Base-by-base conservation (phyloP, 2,113 vertebrate species). In the Microtus richardsoni region DNA sequence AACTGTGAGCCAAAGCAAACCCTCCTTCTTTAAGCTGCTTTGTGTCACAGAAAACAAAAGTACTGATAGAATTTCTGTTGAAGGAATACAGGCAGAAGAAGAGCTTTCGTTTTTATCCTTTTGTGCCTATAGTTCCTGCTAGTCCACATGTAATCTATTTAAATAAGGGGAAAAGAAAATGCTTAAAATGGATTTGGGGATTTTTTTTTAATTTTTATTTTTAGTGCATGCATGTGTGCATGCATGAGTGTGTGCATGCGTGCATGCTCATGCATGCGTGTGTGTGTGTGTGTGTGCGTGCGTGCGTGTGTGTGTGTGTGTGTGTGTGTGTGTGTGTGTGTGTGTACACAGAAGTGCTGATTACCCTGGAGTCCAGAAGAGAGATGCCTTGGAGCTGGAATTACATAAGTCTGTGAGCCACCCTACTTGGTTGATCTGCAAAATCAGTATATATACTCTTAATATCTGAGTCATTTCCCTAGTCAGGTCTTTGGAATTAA, bases 41-140 rank as follows among this genome's bases (percentile, higher is more conserved):
- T 62, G 47, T 30, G 58, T 62, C 24, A 44, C 14, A 39, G 78
- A 58, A 58, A 41, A 64, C 26, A 8, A 24, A 83, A 83, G n/a
- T 62, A 41, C 26, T 62, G 9, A 84, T 2, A 62, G 3, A 44
- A 7, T 39, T 10, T 10, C 12, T 49, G 19, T 33, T 47, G 24
- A 73, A 22, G 47, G 52, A 14, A 79, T 7, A 73, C 0, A 30
- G 2, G 2, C n/a, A 5, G 52, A 64, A 47, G 92, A 64, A 71
- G 68, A 39, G n/a, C 83, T 96, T 96, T 62, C 41, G n/a, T 28
- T 88, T 96, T 62, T 52, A 95, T 17, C 6, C 52, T 92, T 87
- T 82, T 78, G n/a, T 39, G 54, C 80, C 66, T 91, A 70, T 21
- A 74, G 95, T 92, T 94, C 93, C 88, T 77, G 71, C 33, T 10